Evolutionary conservation across 2,113 vertebrate genomes (phyloP), one percentile per base, ranked within the genome.

Genomic region (Camelus dromedarius): DNA sequence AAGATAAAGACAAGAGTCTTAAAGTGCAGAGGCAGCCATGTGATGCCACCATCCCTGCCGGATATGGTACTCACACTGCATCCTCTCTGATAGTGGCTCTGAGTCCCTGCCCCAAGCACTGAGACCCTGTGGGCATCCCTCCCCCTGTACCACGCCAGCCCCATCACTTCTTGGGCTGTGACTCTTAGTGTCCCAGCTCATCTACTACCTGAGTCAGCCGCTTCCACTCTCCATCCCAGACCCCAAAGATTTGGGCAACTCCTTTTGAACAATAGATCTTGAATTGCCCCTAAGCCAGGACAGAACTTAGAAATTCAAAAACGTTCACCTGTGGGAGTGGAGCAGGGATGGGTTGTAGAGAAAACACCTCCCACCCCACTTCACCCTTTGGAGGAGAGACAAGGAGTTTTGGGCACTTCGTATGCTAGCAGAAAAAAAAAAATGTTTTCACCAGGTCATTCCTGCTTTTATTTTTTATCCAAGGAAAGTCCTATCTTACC

Each of bases 61-160:
- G 13, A 8, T 16, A 24, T 8, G 30, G 2, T 38, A 18, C 30
- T 60, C 70, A 38, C 1, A 0, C 19, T 30, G 15, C 26, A 48
- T 9, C 42, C 38, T 18, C 1, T 0, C 13, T 28, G 3, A 1
- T 1, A 22, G n/a, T 1, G 22, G 12, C 42, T 54, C 76, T 66
- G 15, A 32, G 58, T 5, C 62, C 28, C 26, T 89, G 82, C 35
- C 60, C 35, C 83, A 54, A 58, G 67, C 66, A 69, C 10, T 3
- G 2, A 20, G 58, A 60, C 22, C 14, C 38, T 7, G 3, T 10
- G 35, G 54, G 30, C 19, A 32, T 16, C 54, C 32, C 15, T n/a
- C 7, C 46, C 19, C 46, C 5, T 15, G 38, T 32, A 56, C 24
- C 64, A 58, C 0, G 48, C 69, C 54, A 26, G 18, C 52, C 76